Conservation (phyloP, 2,797 vertebrate species). For the Melanotaenia trifasciata region DNA sequence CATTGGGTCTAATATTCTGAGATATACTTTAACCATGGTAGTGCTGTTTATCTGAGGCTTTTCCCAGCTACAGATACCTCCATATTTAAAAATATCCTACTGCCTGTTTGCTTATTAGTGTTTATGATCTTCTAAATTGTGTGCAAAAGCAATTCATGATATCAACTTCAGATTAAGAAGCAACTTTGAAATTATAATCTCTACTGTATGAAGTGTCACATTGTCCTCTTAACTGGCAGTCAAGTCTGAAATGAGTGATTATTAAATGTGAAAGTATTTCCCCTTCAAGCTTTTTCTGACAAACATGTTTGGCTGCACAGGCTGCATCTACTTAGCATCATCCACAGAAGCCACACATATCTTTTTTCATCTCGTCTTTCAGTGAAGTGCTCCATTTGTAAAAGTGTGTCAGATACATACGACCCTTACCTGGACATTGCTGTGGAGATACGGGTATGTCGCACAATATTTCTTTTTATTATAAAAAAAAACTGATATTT, state of each 20-base stretch:
- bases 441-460: constrained; percentile 91
- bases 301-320: neutral
- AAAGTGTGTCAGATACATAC: constrained; percentile 94
- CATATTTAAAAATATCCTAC: too few species aligned
- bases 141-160: neutral
- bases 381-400: constrained; percentile 95
- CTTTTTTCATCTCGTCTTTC: constrained; percentile 51
- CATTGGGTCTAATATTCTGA: neutral
- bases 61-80: neutral
- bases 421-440: constrained; percentile 95
- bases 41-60: neutral
- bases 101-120: neutral
- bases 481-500: neutral
- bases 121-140: neutral
- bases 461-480: neutral
- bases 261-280: neutral
- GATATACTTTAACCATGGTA: neutral
- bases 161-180: neutral
- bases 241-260: neutral
- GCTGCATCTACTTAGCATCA: neutral
- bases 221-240: neutral
- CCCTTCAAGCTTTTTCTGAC: constrained; percentile 13
- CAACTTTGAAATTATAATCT: neutral
- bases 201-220: neutral
- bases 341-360: constrained; percentile 4